These are phyloP conservation scores for Melikaiella ostensackeni DNA, from an alignment of 2,888 invertebrate genomes.

Conservation along the genomic window DNA sequence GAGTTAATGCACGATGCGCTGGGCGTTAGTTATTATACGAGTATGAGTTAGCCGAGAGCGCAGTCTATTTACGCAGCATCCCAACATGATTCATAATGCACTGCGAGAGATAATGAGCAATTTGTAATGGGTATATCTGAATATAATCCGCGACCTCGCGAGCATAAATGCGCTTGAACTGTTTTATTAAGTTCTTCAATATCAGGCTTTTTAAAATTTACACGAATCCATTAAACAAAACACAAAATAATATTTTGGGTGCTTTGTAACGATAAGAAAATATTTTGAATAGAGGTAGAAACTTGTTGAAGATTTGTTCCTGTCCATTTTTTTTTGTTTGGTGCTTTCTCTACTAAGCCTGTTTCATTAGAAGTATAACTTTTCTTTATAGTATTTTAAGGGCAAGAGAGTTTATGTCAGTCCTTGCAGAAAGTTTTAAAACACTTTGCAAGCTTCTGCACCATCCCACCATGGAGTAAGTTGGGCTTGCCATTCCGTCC, in stretches of 20 bases:
- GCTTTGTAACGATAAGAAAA: not conserved
- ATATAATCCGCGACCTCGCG: constrained; percentile 51
- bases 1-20: constrained; percentile 68
- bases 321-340: constrained; percentile 16
- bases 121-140: constrained; percentile 69
- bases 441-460: constrained; percentile 52
- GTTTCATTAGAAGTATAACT: constrained; percentile 67
- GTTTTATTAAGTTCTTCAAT: constrained; percentile 37
- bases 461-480: constrained; percentile 49
- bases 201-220: constrained; percentile 26
- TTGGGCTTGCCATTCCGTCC: constrained; percentile 47
- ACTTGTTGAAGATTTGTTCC: not conserved
- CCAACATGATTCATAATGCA: constrained; percentile 70
- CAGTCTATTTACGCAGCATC: constrained; percentile 69
- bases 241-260: not conserved
- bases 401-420: constrained; percentile 65
- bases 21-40: constrained; percentile 71
- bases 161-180: constrained; percentile 28
- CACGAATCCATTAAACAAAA: not conserved
- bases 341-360: not conserved
- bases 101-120: constrained; percentile 72
- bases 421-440: constrained; percentile 51
- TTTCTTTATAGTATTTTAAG: constrained; percentile 66
- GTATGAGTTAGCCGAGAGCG: constrained; percentile 67
- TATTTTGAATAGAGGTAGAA: not conserved